Base-by-base conservation (phyloP, 2,797 vertebrate species). In the Bradypodion pumilum region DNA sequence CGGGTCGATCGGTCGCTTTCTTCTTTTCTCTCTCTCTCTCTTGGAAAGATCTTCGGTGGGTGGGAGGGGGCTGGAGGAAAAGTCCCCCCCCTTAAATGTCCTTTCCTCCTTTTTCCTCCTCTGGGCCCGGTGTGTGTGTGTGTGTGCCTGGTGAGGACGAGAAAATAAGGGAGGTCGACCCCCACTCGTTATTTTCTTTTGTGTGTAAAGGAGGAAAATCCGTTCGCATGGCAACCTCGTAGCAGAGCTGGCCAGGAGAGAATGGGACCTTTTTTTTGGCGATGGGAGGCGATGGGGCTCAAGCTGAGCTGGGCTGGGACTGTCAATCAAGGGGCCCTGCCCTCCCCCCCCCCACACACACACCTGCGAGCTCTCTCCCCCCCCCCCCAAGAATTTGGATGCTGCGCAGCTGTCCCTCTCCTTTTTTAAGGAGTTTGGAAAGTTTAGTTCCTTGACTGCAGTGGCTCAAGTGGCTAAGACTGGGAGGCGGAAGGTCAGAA, bases 181-280 rank as follows among this genome's bases (percentile, higher is more conserved):
- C 16, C 6, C 7, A 3, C 2, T 3, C 13, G n/a, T 21, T 5
- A 19, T 37, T 68, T 19, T 21, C 1, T 40, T 80, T 40, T 13
- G n/a, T n/a, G n/a, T 1, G 56, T 6, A 82, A 75, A 78, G 83
- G 83, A 87, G 79, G 12, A 42, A 91, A 93, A 93, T 92, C 77
- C 87, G 86, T 94, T 95, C 89, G 92, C 95, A 94, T 91, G 92
- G 94, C 93, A 96, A 96, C 81, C 81, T 42, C 46, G 25, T 94
- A 5, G 94, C 94, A 90, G 94, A 93, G 88, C 90, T 91, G 77
- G 84, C 78, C 92, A 84, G 13, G 63, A 78, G 87, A 84, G 89
- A 94, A 96, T 94, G 91, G 92, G 94, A 96, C 95, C 89, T 91
- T 95, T 95, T 62, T 27, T 62, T 74, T 15, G 70, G 74, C 0